Conservation (phyloP, 2,113 vertebrate genomes). For the Carassius gibelio region DNA sequence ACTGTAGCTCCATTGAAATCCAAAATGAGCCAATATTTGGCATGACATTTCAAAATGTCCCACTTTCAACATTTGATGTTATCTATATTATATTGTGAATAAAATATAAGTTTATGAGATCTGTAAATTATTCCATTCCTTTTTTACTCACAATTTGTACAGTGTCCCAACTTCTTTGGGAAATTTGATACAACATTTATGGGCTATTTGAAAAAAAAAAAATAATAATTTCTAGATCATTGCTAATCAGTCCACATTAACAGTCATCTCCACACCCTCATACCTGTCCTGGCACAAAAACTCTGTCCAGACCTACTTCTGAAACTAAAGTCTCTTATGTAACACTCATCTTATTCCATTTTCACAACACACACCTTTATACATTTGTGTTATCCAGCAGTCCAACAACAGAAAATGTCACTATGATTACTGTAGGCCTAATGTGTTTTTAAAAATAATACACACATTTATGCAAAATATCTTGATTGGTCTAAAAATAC, state of each 20-base stretch:
- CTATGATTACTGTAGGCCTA: neutral
- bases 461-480: neutral
- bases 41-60: too few relatives aligned
- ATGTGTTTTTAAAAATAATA: neutral
- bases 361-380: slow-evolving; percentile 12
- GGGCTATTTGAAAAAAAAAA: neutral
- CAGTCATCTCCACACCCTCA: neutral
- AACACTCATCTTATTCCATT: slow-evolving; percentile 59
- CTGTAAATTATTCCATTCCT: too few relatives aligned
- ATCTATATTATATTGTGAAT: too few relatives aligned
- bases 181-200: neutral
- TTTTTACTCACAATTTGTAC: too few relatives aligned
- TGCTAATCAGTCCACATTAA: neutral
- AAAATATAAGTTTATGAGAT: too few relatives aligned
- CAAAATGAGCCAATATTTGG: too few relatives aligned
- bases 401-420: neutral
- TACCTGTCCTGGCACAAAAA: slow-evolving; percentile 52
- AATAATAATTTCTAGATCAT: neutral
- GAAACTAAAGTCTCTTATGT: slow-evolving; percentile 60
- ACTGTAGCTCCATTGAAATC: too few relatives aligned
- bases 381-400: slow-evolving; percentile 7
- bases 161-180: neutral
- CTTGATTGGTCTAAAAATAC: neutral
- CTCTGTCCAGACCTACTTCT: slow-evolving; percentile 38
- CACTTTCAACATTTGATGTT: too few relatives aligned